These are phyloP conservation scores for Lottia gigantea DNA, from an alignment of 2,888 invertebrate genomes.

Conservation along the genomic window DNA sequence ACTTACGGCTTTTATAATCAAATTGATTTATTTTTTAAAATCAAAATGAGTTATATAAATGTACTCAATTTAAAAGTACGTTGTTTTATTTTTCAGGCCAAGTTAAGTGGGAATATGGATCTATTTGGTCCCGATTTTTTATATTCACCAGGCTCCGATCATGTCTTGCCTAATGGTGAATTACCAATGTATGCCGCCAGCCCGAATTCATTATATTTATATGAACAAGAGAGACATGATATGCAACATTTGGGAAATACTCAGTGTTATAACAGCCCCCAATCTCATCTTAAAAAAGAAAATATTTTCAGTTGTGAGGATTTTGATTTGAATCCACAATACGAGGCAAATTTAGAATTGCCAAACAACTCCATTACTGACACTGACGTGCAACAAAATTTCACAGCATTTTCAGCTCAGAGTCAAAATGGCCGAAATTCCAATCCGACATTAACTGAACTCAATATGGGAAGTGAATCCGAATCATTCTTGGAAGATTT, in stretches of 20 bases:
- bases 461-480: slow-evolving; percentile 35
- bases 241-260: slow-evolving; percentile 46
- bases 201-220: slow-evolving; percentile 58
- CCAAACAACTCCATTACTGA: not conserved
- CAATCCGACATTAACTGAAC: slow-evolving; percentile 49
- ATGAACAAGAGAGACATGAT: slow-evolving; percentile 57
- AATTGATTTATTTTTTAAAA: no score
- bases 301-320: slow-evolving; percentile 31
- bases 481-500: slow-evolving; percentile 30
- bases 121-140: slow-evolving; percentile 27
- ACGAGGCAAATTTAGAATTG: slow-evolving; percentile 32
- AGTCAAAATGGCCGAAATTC: slow-evolving; percentile 22
- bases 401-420: slow-evolving; percentile 20
- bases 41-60: not conserved
- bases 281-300: slow-evolving; percentile 17
- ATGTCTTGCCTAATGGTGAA: slow-evolving; percentile 34
- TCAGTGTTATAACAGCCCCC: slow-evolving; percentile 10
- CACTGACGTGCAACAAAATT: slow-evolving; percentile 2
- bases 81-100: not conserved
- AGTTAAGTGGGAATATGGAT: slow-evolving; percentile 30
- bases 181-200: slow-evolving; percentile 49
- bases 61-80: not conserved
- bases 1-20: no score
- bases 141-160: slow-evolving; percentile 30
- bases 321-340: slow-evolving; percentile 48